These are phyloP conservation scores for Branchipolynoe longqiensis DNA, from an alignment of 2,888 invertebrate species.

Conservation along the genomic window DNA sequence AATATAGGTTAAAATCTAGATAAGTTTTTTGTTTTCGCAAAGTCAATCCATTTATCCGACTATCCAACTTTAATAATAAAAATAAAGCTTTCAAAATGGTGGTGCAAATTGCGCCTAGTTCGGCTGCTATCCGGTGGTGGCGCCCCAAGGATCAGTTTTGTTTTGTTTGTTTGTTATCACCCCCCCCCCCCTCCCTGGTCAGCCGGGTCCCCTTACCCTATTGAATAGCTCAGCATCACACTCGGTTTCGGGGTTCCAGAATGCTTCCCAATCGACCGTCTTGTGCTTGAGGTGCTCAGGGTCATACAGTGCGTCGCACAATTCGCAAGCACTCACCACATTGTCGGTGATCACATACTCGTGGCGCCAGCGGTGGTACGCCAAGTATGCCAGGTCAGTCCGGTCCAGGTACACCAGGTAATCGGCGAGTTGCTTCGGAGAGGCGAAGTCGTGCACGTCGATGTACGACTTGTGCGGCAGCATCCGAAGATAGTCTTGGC, in stretches of 20 bases:
- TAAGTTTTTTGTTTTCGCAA: no score
- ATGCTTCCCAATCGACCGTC: neutral
- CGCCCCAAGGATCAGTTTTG: no score
- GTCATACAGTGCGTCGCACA: neutral
- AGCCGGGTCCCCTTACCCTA: neutral
- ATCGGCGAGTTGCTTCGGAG: neutral
- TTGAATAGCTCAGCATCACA: neutral
- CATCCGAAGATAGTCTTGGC: neutral
- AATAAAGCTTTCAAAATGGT: no score
- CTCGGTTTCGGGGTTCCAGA: neutral
- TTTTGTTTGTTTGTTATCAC: no score
- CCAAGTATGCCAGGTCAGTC: neutral
- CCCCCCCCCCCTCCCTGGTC: no score
- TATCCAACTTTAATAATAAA: no score
- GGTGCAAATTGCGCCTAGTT: no score
- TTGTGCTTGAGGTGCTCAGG: neutral
- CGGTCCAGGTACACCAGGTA: constrained; percentile 5
- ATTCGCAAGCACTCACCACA: neutral
- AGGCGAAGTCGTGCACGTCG: neutral
- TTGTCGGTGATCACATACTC: neutral
- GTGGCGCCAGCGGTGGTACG: neutral
- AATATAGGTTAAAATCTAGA: no score
- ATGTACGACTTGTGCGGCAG: constrained; percentile 24
- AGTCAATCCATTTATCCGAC: no score
- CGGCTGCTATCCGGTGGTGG: no score